Conservation (phyloP, 2,888 invertebrate species). For the Alloplasta piceator region DNA sequence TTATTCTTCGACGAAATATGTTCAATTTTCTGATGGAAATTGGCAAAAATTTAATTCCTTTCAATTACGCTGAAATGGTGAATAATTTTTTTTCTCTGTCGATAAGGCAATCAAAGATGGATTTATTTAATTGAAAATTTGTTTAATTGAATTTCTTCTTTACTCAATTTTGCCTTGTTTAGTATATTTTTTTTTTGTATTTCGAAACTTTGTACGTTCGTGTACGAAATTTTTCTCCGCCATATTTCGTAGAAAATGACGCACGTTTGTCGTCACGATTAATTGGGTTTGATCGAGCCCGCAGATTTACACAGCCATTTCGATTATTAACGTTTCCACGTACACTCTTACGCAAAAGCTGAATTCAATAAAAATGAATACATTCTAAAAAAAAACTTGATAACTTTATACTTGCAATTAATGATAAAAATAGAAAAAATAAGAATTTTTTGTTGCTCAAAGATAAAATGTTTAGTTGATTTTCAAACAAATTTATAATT, state of each 20-base stretch:
- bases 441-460: too few relatives aligned
- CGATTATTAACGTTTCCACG: constrained; percentile 16
- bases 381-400: too few relatives aligned
- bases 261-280: neutral
- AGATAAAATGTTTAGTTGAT: too few relatives aligned
- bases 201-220: too few relatives aligned
- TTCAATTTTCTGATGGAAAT: neutral
- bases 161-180: neutral
- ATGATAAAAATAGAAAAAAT: too few relatives aligned
- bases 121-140: neutral
- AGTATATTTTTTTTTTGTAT: constrained; percentile 7
- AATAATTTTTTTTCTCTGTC: neutral
- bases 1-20: constrained; percentile 11
- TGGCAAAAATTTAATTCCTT: neutral
- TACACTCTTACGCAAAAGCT: too few relatives aligned
- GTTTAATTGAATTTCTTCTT: neutral
- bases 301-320: constrained; percentile 6
- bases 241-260: neutral
- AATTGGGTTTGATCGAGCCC: constrained; percentile 29
- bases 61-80: neutral
- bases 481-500: too few relatives aligned
- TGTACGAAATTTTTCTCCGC: neutral
- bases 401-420: too few relatives aligned
- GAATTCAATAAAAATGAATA: too few relatives aligned
- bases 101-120: neutral